A percentile compares a stretch with the other conserved stretches of the same genome.
Conservation (phyloP, 2,113 vertebrate species). For the human (Homo sapiens) region GRCh38 chr9:132583501-132584000, state of each 20-base stretch:
- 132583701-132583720: not conserved
- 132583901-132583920: not conserved
- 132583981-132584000: rapidly evolving
- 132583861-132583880: not conserved
- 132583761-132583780: not conserved
- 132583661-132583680: not conserved
- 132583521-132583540: constrained; percentile 60
- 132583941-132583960: not conserved
- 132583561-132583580: not conserved
- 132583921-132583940: not conserved
- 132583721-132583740: constrained; percentile 39
- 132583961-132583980: not conserved
- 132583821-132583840: not conserved
- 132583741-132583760: not conserved
- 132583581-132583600: not conserved
- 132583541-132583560: not conserved
- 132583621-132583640: not conserved
- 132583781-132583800: not conserved
- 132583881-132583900: not conserved
- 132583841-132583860: not conserved
- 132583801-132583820: not conserved
- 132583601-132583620: not conserved
- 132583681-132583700: not conserved
- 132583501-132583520: not conserved
- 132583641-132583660: not conserved